phyloP scores from a whole-genome alignment of 2,797 vertebrate species.

The Ficedula albicollis region DNA sequence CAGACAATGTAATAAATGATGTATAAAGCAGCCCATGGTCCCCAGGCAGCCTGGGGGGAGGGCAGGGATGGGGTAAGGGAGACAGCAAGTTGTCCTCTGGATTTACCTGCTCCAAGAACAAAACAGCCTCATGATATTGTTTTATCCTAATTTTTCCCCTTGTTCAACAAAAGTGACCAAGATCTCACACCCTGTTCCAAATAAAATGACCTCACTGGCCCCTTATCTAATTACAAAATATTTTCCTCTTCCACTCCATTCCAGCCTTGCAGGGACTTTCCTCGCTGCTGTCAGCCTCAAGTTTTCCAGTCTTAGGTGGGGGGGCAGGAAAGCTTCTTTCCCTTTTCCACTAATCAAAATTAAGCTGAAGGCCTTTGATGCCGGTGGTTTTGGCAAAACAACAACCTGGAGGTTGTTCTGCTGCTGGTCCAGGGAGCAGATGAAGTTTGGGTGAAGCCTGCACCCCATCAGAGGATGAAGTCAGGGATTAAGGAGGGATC shows the following conservation, averaged over 20 bases:
- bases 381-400: background rate
- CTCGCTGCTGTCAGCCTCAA: background rate
- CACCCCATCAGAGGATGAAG: background rate
- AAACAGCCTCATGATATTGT: rapidly evolving
- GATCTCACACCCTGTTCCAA: background rate
- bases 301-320: background rate
- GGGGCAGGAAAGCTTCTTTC: conserved; percentile 7
- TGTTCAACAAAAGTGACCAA: background rate
- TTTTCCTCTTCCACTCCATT: background rate
- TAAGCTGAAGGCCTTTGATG: background rate
- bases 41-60: background rate
- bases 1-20: background rate
- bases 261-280: background rate
- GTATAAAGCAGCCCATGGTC: background rate
- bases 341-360: background rate
- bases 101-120: background rate
- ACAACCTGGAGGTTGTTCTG: background rate
- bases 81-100: background rate
- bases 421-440: background rate
- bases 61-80: background rate
- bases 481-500: background rate
- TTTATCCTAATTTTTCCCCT: background rate
- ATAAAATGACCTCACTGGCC: background rate
- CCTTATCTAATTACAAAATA: conserved; percentile 23
- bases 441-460: background rate